These are phyloP conservation scores for Liopterus haemorrhoidalis DNA, from an alignment of 2,888 invertebrate genomes.

Conservation along the genomic window DNA sequence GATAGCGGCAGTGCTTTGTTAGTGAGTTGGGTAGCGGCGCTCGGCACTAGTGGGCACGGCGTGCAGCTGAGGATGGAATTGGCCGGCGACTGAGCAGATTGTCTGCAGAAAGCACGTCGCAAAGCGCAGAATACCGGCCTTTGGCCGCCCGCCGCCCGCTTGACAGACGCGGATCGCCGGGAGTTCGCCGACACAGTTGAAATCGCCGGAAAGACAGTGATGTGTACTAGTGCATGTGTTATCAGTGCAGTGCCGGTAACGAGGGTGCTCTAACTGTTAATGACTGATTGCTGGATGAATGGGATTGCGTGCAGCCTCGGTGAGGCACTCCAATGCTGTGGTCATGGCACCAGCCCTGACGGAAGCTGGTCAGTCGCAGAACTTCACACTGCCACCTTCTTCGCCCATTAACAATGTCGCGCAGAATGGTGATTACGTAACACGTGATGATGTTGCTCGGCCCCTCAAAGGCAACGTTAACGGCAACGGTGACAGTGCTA, in stretches of 20 bases:
- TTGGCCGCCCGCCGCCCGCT: no score
- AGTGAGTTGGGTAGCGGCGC: conserved; percentile 16
- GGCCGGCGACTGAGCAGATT: conserved; percentile 22
- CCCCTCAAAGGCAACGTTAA: conserved; percentile 29
- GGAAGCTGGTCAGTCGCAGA: conserved; percentile 56
- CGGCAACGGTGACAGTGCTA: conserved; percentile 23
- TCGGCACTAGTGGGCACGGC: conserved; percentile 15
- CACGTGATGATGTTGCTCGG: conserved; percentile 20
- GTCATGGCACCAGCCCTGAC: conserved; percentile 94
- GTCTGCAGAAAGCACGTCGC: no score
- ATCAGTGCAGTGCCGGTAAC: conserved; percentile 11
- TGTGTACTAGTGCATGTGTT: conserved; percentile 22
- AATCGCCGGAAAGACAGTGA: conserved; percentile 31
- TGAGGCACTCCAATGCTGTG: conserved; percentile 59
- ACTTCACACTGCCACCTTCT: conserved; percentile 45
- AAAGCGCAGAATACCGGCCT: no score
- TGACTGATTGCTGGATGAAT: conserved; percentile 46
- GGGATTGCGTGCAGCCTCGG: conserved; percentile 50
- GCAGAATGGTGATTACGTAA: conserved; percentile 21
- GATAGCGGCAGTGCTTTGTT: conserved; percentile 18
- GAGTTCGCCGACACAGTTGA: no score
- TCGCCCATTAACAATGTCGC: conserved; percentile 25
- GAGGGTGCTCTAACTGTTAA: conserved; percentile 9
- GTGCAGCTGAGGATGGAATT: conserved; percentile 22
- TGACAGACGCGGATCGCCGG: no score